Evolutionary conservation across 2,113 vertebrate genomes (phyloP), one percentile per base, ranked within the genome.

Genomic region (Lampris incognitus): DNA sequence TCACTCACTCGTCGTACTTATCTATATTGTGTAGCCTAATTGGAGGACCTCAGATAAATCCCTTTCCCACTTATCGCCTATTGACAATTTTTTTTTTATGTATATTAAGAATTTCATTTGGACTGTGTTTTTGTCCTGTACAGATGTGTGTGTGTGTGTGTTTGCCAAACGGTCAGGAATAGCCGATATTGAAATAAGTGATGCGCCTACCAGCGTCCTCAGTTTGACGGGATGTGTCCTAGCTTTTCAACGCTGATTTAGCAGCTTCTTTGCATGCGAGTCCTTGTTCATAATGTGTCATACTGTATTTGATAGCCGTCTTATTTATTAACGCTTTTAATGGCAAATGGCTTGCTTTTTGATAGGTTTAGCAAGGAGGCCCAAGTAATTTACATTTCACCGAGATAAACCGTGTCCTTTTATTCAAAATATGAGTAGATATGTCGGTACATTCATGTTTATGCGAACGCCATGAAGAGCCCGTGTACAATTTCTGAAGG

Each of bases 301-400:
- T 63, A 46, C 24, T 10, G 24, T 24, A 10, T 67, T 86, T 80
- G 7, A 74, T 88, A 83, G 76, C 69, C 68, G 70, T 86, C 24
- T 69, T 69, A 92, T 92, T 92, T 92, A 91, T 92, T 92, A 76
- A 74, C 67, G 6, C 40, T 39, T 69, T 64, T 64, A 61, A 75
- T 74, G 11, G 49, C 1, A 6, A 11, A 52, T 50, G n/a, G 66
- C 68, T 82, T 68, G 41, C 46, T 85, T 87, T 81, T 79, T 54
- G 51, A 64, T 62, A 62, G 6, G 3, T 63, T 60, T 70, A 81
- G 84, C 81, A 69, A 72, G 61, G 39, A 36, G 82, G 87, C 90
- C 89, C 82, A 85, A 85, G 52, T 78, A 60, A 64, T 79, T 85
- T 67, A 69, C 78, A 88, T 86, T 90, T 84, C 81, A 85, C 40